Percentiles rank a stretch among this genome's conserved stretches.
These are phyloP conservation scores for Luffia ferchaultella DNA, from an alignment of 2,888 invertebrate species.

Conservation along the genomic window DNA sequence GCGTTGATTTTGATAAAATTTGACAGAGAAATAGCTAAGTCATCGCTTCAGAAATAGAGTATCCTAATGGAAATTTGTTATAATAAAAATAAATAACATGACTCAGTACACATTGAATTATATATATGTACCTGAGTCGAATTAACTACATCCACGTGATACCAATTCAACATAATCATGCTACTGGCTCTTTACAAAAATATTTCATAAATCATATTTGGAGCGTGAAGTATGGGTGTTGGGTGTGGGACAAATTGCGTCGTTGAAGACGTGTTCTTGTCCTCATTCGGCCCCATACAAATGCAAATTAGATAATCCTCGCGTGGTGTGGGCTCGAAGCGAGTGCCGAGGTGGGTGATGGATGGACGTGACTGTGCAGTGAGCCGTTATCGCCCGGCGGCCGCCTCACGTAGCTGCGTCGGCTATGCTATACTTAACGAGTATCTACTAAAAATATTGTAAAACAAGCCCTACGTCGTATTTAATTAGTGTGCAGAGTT, in stretches of 20 bases:
- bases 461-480: background rate
- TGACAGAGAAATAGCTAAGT: no score
- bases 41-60: no score
- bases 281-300: background rate
- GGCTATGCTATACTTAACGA: background rate
- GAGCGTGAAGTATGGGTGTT: background rate
- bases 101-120: no score
- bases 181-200: no score
- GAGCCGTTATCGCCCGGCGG: background rate
- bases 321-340: background rate
- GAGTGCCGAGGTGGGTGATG: background rate
- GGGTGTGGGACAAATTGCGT: background rate
- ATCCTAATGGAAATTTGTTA: no score
- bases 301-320: background rate
- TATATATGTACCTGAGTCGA: background rate
- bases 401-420: background rate
- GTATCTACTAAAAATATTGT: background rate
- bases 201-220: no score
- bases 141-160: background rate
- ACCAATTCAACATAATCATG: no score
- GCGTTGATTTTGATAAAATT: no score
- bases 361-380: background rate
- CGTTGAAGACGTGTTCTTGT: background rate
- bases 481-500: background rate
- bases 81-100: no score